Evolutionary conservation across 2,888 invertebrate species (phyloP).

Genomic region (Prosapia bicincta): DNA sequence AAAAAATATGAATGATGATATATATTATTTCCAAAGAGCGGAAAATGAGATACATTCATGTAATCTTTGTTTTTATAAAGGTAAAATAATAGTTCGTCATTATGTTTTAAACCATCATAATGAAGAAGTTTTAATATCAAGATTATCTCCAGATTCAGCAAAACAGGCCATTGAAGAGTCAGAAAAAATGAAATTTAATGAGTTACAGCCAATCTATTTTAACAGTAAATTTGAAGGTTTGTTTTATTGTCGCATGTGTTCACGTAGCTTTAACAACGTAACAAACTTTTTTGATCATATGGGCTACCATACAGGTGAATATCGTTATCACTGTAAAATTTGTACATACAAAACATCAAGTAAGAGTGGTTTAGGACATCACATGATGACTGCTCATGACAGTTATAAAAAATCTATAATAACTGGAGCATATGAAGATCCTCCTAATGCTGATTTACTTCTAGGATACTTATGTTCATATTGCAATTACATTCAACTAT

Average conservation of each 20-base stretch:
- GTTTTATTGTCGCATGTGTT: slow-evolving; percentile 23
- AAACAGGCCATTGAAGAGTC: slow-evolving; percentile 55
- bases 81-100: slow-evolving; percentile 62
- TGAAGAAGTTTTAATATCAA: slow-evolving; percentile 61
- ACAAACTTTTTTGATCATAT: slow-evolving; percentile 68
- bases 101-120: slow-evolving; percentile 61
- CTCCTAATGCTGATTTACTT: not conserved
- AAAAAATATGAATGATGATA: slow-evolving; percentile 10
- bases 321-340: slow-evolving; percentile 59
- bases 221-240: not conserved
- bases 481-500: slow-evolving; percentile 71
- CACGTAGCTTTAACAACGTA: not conserved
- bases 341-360: slow-evolving; percentile 48
- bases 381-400: slow-evolving; percentile 43
- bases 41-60: slow-evolving; percentile 46
- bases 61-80: slow-evolving; percentile 57
- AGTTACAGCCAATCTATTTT: not conserved
- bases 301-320: slow-evolving; percentile 75
- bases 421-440: not conserved
- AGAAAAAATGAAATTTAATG: slow-evolving; percentile 26
- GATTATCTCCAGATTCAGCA: slow-evolving; percentile 54
- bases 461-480: slow-evolving; percentile 62
- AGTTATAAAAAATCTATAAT: not conserved
- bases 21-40: slow-evolving; percentile 20
- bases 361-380: slow-evolving; percentile 36